Evolutionary conservation across 2,888 invertebrate species (phyloP).

Genomic region (Drosophila helvetica): DNA sequence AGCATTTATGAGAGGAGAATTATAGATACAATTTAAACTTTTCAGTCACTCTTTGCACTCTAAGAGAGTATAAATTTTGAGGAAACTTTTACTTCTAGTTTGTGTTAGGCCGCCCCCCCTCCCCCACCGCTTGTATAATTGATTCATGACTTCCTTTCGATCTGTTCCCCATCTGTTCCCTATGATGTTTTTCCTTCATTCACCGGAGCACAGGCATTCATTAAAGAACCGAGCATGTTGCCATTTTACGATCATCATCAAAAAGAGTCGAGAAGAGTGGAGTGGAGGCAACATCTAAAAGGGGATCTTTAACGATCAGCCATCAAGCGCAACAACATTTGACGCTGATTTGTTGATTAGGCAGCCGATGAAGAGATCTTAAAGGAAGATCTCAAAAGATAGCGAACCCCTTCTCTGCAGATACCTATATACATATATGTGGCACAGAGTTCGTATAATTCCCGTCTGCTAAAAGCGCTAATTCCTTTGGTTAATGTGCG

Average conservation of each 20-base stretch:
- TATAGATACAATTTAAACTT: background rate
- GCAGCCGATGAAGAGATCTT: slow-evolving; percentile 21
- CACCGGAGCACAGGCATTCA: slow-evolving; percentile 54
- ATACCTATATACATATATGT: background rate
- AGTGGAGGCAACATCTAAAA: slow-evolving; percentile 5
- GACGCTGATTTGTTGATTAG: slow-evolving; percentile 46
- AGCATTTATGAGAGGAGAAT: too few species aligned
- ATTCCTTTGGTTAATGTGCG: slow-evolving; percentile 62
- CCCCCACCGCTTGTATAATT: slow-evolving; percentile 36
- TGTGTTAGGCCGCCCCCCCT: background rate
- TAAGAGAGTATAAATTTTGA: background rate
- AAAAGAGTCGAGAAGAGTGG: slow-evolving; percentile 26
- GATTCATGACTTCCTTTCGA: slow-evolving; percentile 65
- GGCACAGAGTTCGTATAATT: slow-evolving; percentile 14
- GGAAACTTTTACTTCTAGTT: too few species aligned
- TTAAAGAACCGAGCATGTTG: slow-evolving; percentile 48
- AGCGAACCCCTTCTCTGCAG: slow-evolving; percentile 30
- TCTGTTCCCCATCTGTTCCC: too few species aligned
- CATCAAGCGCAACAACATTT: slow-evolving; percentile 50
- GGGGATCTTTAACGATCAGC: slow-evolving; percentile 52
- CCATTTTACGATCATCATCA: slow-evolving; percentile 65
- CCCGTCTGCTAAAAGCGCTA: slow-evolving; percentile 53
- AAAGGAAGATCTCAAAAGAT: slow-evolving; percentile 52
- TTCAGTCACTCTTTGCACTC: background rate
- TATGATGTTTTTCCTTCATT: slow-evolving; percentile 10